Conservation (phyloP, 2,888 invertebrate genomes). For the Mycalesis mineus region DNA sequence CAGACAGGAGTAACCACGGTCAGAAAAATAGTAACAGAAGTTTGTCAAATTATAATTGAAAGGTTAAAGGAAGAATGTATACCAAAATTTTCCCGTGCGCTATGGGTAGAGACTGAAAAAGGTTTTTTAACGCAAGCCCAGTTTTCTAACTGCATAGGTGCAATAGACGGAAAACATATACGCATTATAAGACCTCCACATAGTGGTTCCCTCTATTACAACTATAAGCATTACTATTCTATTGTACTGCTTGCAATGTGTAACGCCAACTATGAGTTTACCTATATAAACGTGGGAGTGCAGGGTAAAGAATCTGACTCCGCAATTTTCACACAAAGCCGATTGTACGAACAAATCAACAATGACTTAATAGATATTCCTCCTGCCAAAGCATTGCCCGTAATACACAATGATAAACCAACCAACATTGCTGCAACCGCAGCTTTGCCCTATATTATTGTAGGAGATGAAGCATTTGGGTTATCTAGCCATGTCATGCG, state of each 20-base stretch:
- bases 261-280: conserved; percentile 21
- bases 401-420: background rate
- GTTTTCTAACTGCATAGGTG: conserved; percentile 23
- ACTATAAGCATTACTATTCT: conserved; percentile 25
- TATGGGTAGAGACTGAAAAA: background rate
- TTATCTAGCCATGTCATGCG: background rate
- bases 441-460: background rate
- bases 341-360: background rate
- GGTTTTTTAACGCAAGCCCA: conserved; percentile 20
- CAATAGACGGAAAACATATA: conserved; percentile 27
- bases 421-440: background rate
- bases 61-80: background rate
- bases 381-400: background rate
- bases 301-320: conserved; percentile 16
- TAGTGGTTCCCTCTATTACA: conserved; percentile 22
- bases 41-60: background rate
- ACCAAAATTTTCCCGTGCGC: background rate
- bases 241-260: conserved; percentile 23
- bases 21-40: background rate
- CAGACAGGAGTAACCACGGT: background rate
- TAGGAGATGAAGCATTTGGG: background rate
- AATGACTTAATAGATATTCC: background rate
- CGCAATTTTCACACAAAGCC: background rate
- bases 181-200: conserved; percentile 19
- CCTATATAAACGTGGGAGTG: conserved; percentile 15